A percentile compares a stretch with the other conserved stretches of the same genome.
phyloP scores from a whole-genome alignment of 2,797 vertebrate genomes.

The Ataeniobius toweri region DNA sequence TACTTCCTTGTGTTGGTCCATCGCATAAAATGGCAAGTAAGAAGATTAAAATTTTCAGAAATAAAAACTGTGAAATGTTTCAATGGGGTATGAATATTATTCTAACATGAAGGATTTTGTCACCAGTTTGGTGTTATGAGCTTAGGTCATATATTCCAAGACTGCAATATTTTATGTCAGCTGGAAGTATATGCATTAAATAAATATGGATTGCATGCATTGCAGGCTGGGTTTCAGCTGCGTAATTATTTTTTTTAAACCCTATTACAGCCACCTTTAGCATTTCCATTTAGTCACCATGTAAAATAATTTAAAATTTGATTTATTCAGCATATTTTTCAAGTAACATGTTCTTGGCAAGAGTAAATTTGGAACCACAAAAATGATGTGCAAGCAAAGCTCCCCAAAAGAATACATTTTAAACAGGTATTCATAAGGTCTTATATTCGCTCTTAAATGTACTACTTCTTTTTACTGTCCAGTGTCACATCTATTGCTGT shows the following conservation, averaged over 20 bases:
- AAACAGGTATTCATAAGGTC: conserved; percentile 22
- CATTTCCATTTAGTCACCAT: conserved; percentile 1
- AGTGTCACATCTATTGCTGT: conserved; percentile 15
- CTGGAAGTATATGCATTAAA: no score
- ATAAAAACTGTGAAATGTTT: no score
- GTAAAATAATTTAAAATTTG: conserved; percentile 15
- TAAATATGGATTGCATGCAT: no score
- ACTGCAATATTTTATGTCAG: no score
- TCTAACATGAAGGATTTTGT: no score
- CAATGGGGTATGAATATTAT: no score
- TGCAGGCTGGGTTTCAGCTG: not conserved
- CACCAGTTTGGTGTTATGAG: no score
- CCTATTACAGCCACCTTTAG: not conserved
- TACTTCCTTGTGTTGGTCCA: no score
- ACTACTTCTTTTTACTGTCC: conserved; percentile 29
- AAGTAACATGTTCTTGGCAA: not conserved
- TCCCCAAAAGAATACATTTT: conserved; percentile 20
- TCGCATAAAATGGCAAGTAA: no score
- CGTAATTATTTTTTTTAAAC: not conserved
- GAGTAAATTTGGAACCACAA: not conserved
- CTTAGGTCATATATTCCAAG: no score
- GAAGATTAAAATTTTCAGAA: no score
- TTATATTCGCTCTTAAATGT: conserved; percentile 32
- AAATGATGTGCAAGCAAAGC: conserved; percentile 22
- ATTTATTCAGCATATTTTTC: conserved; percentile 11